Base-by-base conservation (phyloP, 2,888 invertebrate genomes). In the Ernsta delagoae region DNA sequence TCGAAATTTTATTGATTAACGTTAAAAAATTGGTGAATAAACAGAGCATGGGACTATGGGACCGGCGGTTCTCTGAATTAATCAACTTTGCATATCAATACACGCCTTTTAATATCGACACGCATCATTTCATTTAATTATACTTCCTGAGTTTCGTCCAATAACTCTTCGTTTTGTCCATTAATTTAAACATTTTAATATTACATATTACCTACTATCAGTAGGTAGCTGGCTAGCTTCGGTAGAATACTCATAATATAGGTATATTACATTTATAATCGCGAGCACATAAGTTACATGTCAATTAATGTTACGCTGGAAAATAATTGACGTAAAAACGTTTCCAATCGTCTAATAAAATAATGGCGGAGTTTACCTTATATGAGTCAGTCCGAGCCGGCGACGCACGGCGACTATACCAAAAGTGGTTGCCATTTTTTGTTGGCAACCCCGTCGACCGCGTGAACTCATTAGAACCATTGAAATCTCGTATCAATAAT, bases 71-170 rank as follows among this genome's bases (percentile, higher is more conserved):
- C 84, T 87, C 78, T 80, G 82, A 83, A 88, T 87, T 86, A 83
- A 84, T 77, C 79, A 77, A 83, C 87, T 92, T 92, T 90, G 86
- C 92, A 93, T 93, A 90, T 92, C 88, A 92, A 92, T 93, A 84
- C 86, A 84, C 84, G 82, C 87, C 84, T 88, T 91, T 90, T 89
- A 89, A 89, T 90, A 89, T 89, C 85, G 91, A 87, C 91, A 92
- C 85, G 92, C 90, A 89, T 89, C 92, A 90, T 90, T 92, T 85
- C 83, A 85, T 90, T 87, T 92, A 88, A 91, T 90, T 90, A 86
- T 87, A 88, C 88, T 90, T 89, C 89, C 90, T 88, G 83, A 84
- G 79, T 76, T 70, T 74, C 74, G 77, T 76, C 78, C 79, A 75
- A 75, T 74, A 77, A 80, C 81, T 85, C 78, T 71, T 76, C 78